Evolutionary conservation across 2,113 vertebrate species (phyloP).

Genomic region (Eptesicus fuscus): DNA sequence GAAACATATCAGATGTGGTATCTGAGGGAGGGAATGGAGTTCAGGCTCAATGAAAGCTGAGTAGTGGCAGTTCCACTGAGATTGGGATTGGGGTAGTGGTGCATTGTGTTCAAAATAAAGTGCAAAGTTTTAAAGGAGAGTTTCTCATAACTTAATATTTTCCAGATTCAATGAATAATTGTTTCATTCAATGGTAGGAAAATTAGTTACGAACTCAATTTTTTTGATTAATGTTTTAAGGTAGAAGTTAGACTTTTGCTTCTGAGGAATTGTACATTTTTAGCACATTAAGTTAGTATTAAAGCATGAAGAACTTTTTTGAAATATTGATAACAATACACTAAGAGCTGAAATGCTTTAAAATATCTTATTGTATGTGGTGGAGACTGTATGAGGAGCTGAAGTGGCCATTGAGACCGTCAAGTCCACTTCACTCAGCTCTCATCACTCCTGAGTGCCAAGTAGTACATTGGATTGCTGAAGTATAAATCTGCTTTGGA

Average conservation of each 20-base stretch:
- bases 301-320: neutral
- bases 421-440: neutral
- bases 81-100: accelerated
- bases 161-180: neutral
- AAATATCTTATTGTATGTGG: neutral
- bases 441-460: neutral
- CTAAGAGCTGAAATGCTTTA: neutral
- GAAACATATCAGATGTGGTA: neutral
- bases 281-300: neutral
- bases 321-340: neutral
- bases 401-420: neutral
- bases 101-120: neutral
- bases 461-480: neutral
- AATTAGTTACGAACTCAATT: neutral
- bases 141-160: neutral
- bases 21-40: too few species aligned
- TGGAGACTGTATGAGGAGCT: neutral
- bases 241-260: neutral
- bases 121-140: neutral
- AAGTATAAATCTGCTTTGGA: slow-evolving; percentile 35
- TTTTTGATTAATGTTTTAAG: neutral
- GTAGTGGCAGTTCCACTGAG: neutral
- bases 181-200: neutral
- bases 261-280: neutral
- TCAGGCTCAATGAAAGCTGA: neutral